Conservation (phyloP, 1,140 invertebrate genomes). For the Brachionus rotundiformis region DNA sequence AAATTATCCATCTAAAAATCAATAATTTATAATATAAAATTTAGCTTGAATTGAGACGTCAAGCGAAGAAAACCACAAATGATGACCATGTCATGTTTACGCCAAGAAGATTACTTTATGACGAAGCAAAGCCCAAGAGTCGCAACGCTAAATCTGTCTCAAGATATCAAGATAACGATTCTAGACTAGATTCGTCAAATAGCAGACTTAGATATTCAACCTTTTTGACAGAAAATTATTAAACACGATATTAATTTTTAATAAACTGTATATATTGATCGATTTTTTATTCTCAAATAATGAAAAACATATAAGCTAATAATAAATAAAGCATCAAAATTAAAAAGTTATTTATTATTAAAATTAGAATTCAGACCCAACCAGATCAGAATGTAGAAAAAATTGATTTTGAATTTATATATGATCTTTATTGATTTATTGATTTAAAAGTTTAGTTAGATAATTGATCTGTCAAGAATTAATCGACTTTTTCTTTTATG, state of each 20-base stretch:
- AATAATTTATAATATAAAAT: not conserved
- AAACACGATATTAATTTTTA: not conserved
- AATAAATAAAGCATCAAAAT: not conserved
- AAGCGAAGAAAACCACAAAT: conserved; percentile 5
- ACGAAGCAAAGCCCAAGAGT: not conserved
- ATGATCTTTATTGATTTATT: too few relatives aligned
- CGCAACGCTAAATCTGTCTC: conserved; percentile 10
- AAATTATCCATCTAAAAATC: not conserved
- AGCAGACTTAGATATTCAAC: not conserved
- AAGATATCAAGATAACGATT: conserved; percentile 1
- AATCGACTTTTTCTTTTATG: too few relatives aligned
- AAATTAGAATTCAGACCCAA: too few relatives aligned
- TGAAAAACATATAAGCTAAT: not conserved
- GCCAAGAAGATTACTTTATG: not conserved
- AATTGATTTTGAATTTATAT: too few relatives aligned
- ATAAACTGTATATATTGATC: conserved; percentile 16
- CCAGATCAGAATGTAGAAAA: too few relatives aligned
- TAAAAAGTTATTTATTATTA: not conserved
- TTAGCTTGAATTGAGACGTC: conserved; percentile 33
- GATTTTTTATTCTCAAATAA: not conserved
- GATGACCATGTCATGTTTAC: not conserved
- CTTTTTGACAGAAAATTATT: conserved; percentile 30
- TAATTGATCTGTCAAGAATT: too few relatives aligned
- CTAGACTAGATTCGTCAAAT: not conserved
- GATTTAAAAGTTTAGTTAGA: too few relatives aligned